These are phyloP conservation scores for Idaea dimidiata DNA, from an alignment of 2,888 invertebrate genomes.

Conservation along the genomic window DNA sequence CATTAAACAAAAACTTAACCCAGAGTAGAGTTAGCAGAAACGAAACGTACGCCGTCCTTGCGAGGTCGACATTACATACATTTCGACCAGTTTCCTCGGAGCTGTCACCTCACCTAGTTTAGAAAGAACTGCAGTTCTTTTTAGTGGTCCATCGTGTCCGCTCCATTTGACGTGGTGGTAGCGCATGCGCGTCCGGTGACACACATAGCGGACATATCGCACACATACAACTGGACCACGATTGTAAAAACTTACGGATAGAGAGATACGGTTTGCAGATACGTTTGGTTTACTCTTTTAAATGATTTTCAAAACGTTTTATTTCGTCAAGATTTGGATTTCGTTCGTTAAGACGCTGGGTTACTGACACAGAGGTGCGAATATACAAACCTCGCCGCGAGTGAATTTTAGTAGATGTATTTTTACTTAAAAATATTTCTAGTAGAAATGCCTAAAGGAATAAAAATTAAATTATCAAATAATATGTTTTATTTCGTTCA, in stretches of 20 bases:
- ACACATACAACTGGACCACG: constrained; percentile 67
- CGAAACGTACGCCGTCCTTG: constrained; percentile 66
- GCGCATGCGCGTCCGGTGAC: constrained; percentile 71
- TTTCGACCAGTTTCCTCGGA: constrained; percentile 21
- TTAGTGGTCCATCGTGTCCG: constrained; percentile 60
- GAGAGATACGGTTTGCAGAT: constrained; percentile 37
- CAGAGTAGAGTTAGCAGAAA: constrained; percentile 71
- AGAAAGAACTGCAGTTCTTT: constrained; percentile 24
- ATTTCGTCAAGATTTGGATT: background rate
- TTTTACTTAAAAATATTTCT: too few species aligned
- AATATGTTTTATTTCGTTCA: too few species aligned
- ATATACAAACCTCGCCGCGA: too few species aligned
- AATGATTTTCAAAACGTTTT: constrained; percentile 13
- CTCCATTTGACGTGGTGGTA: constrained; percentile 68
- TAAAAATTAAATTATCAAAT: too few species aligned
- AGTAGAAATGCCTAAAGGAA: too few species aligned
- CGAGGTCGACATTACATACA: constrained; percentile 54
- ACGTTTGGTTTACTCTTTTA: constrained; percentile 11
- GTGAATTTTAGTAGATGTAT: too few species aligned
- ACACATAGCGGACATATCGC: constrained; percentile 77
- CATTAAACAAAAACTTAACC: constrained; percentile 62
- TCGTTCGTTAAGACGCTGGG: too few species aligned
- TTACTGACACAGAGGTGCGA: too few species aligned
- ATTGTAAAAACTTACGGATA: constrained; percentile 69
- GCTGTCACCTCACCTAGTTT: constrained; percentile 20